Base-by-base conservation (phyloP, 2,797 vertebrate species). In the Neosilurus mollespiculum region DNA sequence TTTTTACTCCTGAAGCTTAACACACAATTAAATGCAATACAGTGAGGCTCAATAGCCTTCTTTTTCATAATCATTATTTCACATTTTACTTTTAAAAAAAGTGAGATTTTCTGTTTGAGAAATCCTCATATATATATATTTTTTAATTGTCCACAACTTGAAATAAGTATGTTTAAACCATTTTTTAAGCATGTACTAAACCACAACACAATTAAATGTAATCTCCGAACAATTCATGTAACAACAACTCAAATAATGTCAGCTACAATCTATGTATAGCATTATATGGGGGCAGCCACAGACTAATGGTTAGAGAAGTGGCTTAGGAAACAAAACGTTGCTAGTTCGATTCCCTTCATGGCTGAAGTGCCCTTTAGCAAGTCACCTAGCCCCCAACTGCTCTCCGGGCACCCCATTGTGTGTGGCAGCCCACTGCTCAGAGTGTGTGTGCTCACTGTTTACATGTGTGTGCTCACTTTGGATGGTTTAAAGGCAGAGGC, bases 1-100 rank as follows among this genome's bases (percentile, higher is more conserved):
- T 88, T 67, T 91, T 90, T 5, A 88, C 4, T 65, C 15, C 77
- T 77, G 58, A 78, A 10, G 66, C 93, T 94, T 72, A 59, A 89
- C 22, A 30, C n/a, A 62, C 2, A 72, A 51, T 1, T 2, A 18
- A 72, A 71, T 62, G 16, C 18, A 71, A 22, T 16, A 26, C 10
- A 18, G 6, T 2, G 20, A 20, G 16, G 15, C 34, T 16, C 6
- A 8, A 51, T 2, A 65, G 49, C 30, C 30, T 30, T 26, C 15
- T 51, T 30, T 15, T 26, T 26, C 15, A 11, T 9, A 64, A 26
- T 5, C 22, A 18, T n/a, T 64, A 51, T 78, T 78, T 49, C 26
- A 64, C 1, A 43, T 54, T 26, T 16, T 10, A 26, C 15, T 26
- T 14, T 14, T 14, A n/a, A 49, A 22, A 43, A 70, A 67, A 20